phyloP scores from a whole-genome alignment of 2,113 vertebrate genomes.

The Anolis carolinensis region DNA sequence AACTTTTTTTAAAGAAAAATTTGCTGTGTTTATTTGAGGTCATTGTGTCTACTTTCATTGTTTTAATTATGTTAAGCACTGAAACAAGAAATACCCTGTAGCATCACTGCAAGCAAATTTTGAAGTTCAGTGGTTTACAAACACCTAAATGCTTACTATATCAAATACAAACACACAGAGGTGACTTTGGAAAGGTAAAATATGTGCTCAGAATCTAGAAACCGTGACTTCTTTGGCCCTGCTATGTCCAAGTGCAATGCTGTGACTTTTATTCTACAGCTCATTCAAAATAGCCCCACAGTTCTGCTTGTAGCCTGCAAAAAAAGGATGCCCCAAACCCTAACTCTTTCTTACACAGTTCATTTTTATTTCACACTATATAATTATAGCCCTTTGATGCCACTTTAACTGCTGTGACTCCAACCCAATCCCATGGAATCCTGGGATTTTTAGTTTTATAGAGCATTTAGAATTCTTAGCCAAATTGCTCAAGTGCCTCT shows the following conservation, averaged over 20 bases:
- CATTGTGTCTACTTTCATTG: neutral
- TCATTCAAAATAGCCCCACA: neutral
- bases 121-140: neutral
- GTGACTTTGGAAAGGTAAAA: neutral
- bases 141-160: neutral
- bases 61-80: neutral
- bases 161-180: neutral
- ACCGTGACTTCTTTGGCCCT: neutral
- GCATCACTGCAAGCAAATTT: neutral
- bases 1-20: neutral
- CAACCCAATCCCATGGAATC: no score
- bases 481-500: no score
- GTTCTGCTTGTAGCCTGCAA: neutral
- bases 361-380: neutral
- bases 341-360: neutral
- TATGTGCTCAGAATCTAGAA: neutral
- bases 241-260: neutral
- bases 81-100: neutral
- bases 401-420: neutral
- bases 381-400: neutral
- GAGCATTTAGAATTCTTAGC: no score
- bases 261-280: neutral
- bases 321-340: no score
- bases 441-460: no score
- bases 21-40: neutral